phyloP scores from a whole-genome alignment of 2,797 vertebrate genomes.

The Oryzias sinensis region DNA sequence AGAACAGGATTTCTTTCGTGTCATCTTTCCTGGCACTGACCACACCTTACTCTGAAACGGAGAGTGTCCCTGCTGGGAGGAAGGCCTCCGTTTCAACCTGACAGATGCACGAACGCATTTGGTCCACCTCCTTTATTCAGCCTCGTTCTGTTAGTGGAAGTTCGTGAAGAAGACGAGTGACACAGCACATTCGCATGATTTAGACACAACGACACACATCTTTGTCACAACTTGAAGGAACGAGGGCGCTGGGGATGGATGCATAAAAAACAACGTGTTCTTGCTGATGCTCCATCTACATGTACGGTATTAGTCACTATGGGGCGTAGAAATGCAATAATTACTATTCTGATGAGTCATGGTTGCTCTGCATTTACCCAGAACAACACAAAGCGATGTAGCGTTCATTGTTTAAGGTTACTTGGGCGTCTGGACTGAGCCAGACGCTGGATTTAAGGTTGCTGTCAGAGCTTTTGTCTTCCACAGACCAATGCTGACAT shows the following conservation, averaged over 20 bases:
- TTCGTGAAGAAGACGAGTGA: constrained; percentile 50
- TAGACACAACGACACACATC: constrained; percentile 23
- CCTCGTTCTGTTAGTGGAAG: neutral
- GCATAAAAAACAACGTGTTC: neutral
- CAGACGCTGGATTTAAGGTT: constrained; percentile 45
- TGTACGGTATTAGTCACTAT: constrained; percentile 7
- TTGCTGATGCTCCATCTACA: neutral
- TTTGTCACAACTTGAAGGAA: constrained; percentile 14
- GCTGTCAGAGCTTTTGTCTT: constrained; percentile 65
- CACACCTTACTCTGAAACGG: too few relatives aligned
- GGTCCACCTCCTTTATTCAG: too few relatives aligned
- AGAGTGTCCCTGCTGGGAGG: too few relatives aligned
- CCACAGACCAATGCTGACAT: constrained; percentile 65
- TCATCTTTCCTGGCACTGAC: too few relatives aligned
- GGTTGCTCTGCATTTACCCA: constrained; percentile 23
- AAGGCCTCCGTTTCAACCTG: too few relatives aligned
- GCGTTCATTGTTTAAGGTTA: neutral
- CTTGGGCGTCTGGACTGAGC: constrained; percentile 34
- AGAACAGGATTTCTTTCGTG: too few relatives aligned
- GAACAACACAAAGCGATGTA: neutral
- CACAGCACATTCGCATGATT: constrained; percentile 57
- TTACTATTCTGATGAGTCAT: constrained; percentile 59
- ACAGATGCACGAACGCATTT: too few relatives aligned
- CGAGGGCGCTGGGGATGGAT: neutral
- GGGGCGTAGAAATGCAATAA: constrained; percentile 27